phyloP scores from a whole-genome alignment of 30 jellyfish, hydroid and myxozoan species.

The Hydra vulgaris region DNA sequence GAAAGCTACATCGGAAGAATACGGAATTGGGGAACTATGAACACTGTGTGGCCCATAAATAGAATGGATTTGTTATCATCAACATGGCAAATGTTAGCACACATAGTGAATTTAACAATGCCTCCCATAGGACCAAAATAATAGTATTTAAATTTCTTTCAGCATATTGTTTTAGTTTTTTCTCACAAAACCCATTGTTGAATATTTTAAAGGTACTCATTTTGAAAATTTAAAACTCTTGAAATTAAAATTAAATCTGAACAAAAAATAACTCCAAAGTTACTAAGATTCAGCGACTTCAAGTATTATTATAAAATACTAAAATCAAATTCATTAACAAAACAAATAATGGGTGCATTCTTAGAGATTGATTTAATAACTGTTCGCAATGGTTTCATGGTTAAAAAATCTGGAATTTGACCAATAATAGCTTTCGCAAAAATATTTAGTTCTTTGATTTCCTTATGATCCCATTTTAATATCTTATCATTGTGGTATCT shows the following conservation, averaged over 20 bases:
- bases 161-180: too few species aligned
- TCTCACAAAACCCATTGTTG: background rate
- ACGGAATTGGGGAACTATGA: slow-evolving; percentile 1
- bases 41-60: slow-evolving; percentile 13
- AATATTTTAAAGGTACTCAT: background rate
- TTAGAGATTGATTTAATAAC: background rate
- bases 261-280: background rate
- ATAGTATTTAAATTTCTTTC: background rate
- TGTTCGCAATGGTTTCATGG: background rate
- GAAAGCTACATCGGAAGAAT: background rate
- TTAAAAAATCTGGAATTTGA: background rate
- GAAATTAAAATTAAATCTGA: background rate
- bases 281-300: background rate
- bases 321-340: slow-evolving; percentile 1
- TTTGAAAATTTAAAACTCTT: slow-evolving; percentile 1
- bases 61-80: slow-evolving; percentile 8
- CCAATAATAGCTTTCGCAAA: background rate
- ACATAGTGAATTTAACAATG: background rate
- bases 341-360: background rate
- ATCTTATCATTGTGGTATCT: background rate
- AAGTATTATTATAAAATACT: background rate
- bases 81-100: slow-evolving; percentile 10
- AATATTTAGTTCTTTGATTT: background rate
- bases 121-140: background rate
- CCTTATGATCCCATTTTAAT: background rate